Evolutionary conservation across 2,797 vertebrate genomes (phyloP), one percentile per base, ranked within the genome.

Genomic region (Enteromius thamalakanensis): DNA sequence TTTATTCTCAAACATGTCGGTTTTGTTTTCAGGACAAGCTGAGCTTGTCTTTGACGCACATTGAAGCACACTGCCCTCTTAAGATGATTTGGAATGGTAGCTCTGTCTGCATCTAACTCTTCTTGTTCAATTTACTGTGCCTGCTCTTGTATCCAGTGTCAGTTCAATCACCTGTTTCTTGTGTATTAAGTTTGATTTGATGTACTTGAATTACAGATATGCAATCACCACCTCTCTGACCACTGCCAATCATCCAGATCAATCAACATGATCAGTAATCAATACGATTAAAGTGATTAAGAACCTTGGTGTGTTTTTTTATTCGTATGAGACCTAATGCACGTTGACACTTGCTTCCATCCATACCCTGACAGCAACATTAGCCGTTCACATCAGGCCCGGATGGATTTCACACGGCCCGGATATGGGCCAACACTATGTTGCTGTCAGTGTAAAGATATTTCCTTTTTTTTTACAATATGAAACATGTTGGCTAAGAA

Each of bases 191-290:
- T 79, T 85, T 85, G 21, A 85, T 86, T 83, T 86, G 34, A 86
- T 87, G 84, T 91, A 89, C 88, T 91, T 90, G 78, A 90, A 89
- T 88, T 90, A 86, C 92, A 86, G 91, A 93, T 95, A 94, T 95
- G 94, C 94, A 94, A 94, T 93, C 92, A 91, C 91, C 92, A 93
- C 93, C 92, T 91, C 87, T 86, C 91, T 92, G 92, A 93, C 92
- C 92, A 89, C 93, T 92, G 92, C 92, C 93, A 32, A 91, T 79
- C 88, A 87, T 83, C 75, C 45, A 62, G 19, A 80, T 85, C 86
- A 80, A 84, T 85, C 69, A 79, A 88, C 87, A 76, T 85, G 62
- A 85, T 86, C 64, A 83, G 92, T 93, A 92, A 76, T 80, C 84
- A 83, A 83, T 78, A 86, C 42, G 40, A 89, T 87, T 87, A 88